phyloP scores from a whole-genome alignment of 2,888 invertebrate genomes.

The Cyaniris semiargus region DNA sequence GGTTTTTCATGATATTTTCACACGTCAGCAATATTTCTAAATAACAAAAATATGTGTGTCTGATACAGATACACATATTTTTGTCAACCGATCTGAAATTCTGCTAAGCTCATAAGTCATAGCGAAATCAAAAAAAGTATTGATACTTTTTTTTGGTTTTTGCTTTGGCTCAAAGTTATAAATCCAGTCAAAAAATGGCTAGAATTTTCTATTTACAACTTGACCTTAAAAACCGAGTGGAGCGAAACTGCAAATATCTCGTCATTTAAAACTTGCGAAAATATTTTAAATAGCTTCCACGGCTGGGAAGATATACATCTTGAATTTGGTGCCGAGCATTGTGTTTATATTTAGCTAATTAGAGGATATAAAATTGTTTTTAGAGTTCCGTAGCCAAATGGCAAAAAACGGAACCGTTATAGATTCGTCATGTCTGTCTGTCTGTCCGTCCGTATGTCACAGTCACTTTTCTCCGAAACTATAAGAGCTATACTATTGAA shows the following conservation, averaged over 20 bases:
- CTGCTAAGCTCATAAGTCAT: not conserved
- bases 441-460: too few species aligned
- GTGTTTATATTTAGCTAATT: not conserved
- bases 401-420: too few species aligned
- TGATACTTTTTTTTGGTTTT: not conserved
- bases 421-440: too few species aligned
- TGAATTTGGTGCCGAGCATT: not conserved
- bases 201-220: constrained; percentile 2
- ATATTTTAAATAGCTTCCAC: not conserved
- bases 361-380: not conserved
- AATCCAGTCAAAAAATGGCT: not conserved
- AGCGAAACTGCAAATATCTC: not conserved
- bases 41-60: too few species aligned
- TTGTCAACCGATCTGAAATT: too few species aligned
- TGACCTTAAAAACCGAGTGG: constrained; percentile 1
- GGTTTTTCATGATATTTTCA: too few species aligned
- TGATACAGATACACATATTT: too few species aligned
- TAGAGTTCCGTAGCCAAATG: too few species aligned
- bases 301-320: not conserved
- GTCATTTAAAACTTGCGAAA: not conserved
- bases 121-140: not conserved
- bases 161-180: not conserved
- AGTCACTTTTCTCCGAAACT: too few species aligned
- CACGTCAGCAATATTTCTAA: too few species aligned
- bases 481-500: too few species aligned